Evolutionary conservation across 2,888 invertebrate genomes (phyloP).

Genomic region (Cybosia mesomella): DNA sequence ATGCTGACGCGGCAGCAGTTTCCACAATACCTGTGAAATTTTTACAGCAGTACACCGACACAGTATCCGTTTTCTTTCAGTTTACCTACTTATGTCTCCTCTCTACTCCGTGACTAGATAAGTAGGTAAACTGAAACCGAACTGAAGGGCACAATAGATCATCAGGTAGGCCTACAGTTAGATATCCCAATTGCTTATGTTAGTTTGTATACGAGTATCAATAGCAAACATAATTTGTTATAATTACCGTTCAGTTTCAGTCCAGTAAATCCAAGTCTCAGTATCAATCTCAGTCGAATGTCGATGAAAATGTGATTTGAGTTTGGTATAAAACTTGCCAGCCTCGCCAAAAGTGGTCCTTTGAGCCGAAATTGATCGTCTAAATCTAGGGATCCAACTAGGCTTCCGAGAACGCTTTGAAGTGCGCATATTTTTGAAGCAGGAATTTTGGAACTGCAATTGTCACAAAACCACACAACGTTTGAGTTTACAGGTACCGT

Average conservation of each 20-base stretch:
- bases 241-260: conserved; percentile 69
- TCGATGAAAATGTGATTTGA: conserved; percentile 77
- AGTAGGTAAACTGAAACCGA: no score
- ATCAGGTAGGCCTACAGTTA: no score
- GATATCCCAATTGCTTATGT: background rate
- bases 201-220: conserved; percentile 14
- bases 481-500: conserved; percentile 75
- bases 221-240: conserved; percentile 23
- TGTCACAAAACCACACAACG: conserved; percentile 87
- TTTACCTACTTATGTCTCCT: no score
- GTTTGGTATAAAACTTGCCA: conserved; percentile 72
- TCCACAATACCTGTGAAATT: no score
- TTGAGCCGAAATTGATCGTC: conserved; percentile 81
- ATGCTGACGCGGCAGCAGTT: no score
- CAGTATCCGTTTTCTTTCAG: no score
- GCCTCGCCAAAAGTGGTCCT: conserved; percentile 63
- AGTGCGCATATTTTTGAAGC: conserved; percentile 77
- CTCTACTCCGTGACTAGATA: no score
- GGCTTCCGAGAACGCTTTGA: conserved; percentile 84
- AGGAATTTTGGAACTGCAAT: conserved; percentile 74
- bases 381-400: conserved; percentile 80
- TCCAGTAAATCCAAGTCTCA: conserved; percentile 68
- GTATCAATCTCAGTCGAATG: conserved; percentile 67
- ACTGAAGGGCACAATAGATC: no score
- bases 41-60: no score